Conservation (phyloP, 64 coral and sea anemone species). For the Montipora capricornis region DNA sequence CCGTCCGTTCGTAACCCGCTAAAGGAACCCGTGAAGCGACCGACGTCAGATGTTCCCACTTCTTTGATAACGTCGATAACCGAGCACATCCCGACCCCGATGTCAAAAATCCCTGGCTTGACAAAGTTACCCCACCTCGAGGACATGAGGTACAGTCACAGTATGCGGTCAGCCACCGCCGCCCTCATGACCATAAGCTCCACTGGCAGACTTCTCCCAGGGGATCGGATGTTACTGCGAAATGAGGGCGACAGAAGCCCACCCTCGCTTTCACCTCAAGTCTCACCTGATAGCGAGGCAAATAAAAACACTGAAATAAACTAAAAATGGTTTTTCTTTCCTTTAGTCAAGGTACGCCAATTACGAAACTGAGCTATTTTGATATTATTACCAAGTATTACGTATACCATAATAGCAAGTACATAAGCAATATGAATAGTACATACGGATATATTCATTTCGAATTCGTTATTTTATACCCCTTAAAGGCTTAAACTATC, state of each 20-base stretch:
- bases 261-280: background rate
- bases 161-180: conserved; percentile 75
- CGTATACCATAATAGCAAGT: too few species aligned
- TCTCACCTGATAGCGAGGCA: background rate
- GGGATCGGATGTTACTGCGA: conserved; percentile 22
- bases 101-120: conserved; percentile 49
- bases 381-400: background rate
- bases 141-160: conserved; percentile 58
- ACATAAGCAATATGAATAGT: background rate
- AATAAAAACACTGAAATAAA: conserved; percentile 19
- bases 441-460: background rate
- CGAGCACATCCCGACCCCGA: conserved; percentile 20
- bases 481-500: background rate
- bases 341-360: background rate
- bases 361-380: background rate
- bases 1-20: conserved; percentile 32
- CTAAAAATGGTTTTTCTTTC: background rate
- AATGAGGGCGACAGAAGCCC: conserved; percentile 20
- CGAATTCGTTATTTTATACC: background rate
- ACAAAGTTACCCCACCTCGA: conserved; percentile 50
- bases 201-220: conserved; percentile 14
- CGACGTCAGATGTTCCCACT: background rate
- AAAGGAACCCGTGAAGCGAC: conserved; percentile 46
- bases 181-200: conserved; percentile 89
- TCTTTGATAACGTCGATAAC: conserved; percentile 9